phyloP scores from a whole-genome alignment of 1,140 invertebrate species.

The Heliconius hewitsoni region DNA sequence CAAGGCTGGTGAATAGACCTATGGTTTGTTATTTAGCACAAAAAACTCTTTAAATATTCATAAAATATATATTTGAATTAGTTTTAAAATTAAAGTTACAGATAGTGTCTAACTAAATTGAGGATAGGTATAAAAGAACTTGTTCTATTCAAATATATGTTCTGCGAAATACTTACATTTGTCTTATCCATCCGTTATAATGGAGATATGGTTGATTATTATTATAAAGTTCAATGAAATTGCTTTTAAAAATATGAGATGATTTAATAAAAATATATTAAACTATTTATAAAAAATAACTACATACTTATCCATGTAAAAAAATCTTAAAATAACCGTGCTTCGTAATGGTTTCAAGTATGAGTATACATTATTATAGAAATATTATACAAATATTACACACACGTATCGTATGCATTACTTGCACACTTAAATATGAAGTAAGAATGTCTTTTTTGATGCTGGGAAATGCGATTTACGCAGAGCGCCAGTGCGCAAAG shows the following conservation, averaged over 20 bases:
- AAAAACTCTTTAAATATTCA: slow-evolving; percentile 5
- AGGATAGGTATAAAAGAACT: not conserved
- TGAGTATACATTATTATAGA: too few relatives aligned
- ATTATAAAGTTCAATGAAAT: not conserved
- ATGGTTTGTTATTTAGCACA: not conserved
- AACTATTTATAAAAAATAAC: not conserved
- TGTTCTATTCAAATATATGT: not conserved
- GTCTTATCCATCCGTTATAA: slow-evolving; percentile 1
- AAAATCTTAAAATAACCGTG: too few relatives aligned
- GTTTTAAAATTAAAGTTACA: too few relatives aligned
- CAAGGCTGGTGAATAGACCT: not conserved
- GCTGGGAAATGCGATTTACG: too few relatives aligned
- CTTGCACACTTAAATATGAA: too few relatives aligned
- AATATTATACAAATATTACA: too few relatives aligned
- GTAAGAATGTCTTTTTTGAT: too few relatives aligned
- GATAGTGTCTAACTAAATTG: not conserved
- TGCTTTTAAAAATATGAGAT: not conserved
- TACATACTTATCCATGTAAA: too few relatives aligned
- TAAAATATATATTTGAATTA: not conserved
- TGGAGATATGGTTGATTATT: not conserved
- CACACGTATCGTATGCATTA: too few relatives aligned
- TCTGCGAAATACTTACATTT: not conserved
- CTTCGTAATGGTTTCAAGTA: too few relatives aligned
- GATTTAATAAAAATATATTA: not conserved
- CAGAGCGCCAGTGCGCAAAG: too few relatives aligned